Evolutionary conservation across 1,140 invertebrate species (phyloP), one percentile per base, ranked within the genome.

Genomic region (Eurytemora carolleeae): DNA sequence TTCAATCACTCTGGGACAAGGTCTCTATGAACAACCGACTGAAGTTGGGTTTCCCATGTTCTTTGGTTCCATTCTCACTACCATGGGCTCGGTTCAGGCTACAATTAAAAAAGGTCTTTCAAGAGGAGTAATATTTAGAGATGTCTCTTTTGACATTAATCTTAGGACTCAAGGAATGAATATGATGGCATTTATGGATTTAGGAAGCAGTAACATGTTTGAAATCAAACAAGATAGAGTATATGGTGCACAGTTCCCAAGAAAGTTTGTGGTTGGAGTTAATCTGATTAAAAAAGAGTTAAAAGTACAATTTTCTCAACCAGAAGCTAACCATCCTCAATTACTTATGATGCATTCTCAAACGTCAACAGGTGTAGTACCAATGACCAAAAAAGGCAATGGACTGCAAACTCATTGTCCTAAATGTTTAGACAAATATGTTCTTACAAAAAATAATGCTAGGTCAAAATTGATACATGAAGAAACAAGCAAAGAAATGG

Each of bases 231-330:
- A 62, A 57, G 18, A 24, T 24, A 19, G 60, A 2, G 54, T 56
- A 15, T 62, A 62, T 24, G 20, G 23, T 25, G 17, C 17, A 12
- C 60, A 62, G 24, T 20, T 62, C 22, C 60, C 60, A 18, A 20
- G 54, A 20, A 24, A 62, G 25, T 24, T 62, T n/a, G 55, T 62
- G 15, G 25, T 62, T 62, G 60, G 60, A 18, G 22, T 62, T n/a
- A 62, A 62, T 24, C 53, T 25, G 15, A 19, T 62, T n/a, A 62
- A 56, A 54, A 58, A 62, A 24, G 60, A 62, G 24, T 26, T 62
- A 2, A 62, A 62, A 24, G 18, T 62, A 12, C n/a, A 18, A 18
- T 58, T 62, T 56, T 22, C 18, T 15, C 20, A 54, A 3, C 53
- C 60, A 17, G 2, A 1, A 1, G 24, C 58, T 58, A 53, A 57